Evolutionary conservation across 1,140 invertebrate species (phyloP).

Genomic region (Streblospio benedicti): DNA sequence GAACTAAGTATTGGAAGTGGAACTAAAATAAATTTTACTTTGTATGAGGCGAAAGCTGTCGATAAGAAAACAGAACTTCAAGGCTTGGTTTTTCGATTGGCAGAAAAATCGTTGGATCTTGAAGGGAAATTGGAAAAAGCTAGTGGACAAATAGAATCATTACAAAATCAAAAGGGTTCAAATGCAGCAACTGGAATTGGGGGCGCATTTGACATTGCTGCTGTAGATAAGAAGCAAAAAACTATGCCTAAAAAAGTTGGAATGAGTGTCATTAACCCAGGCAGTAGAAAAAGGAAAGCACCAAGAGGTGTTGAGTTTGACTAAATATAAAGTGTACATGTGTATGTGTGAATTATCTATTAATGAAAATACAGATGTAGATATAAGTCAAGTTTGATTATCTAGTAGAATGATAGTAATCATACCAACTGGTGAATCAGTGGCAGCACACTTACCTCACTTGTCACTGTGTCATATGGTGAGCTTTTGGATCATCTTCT

Average conservation of each 20-base stretch:
- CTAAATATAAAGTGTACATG: neutral
- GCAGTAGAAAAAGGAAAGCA: neutral
- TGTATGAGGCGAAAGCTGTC: neutral
- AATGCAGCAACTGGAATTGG: neutral
- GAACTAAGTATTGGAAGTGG: neutral
- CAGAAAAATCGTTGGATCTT: neutral
- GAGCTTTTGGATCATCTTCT: too few species aligned
- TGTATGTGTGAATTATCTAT: too few species aligned
- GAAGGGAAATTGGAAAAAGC: neutral
- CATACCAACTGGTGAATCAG: too few species aligned
- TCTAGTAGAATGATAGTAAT: too few species aligned
- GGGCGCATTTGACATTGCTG: neutral
- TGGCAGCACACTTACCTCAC: too few species aligned
- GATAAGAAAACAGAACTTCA: neutral
- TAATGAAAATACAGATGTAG: too few species aligned
- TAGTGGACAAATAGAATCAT: neutral
- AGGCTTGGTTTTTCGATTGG: neutral
- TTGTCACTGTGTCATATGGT: too few species aligned
- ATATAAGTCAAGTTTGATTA: too few species aligned
- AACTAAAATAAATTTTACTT: neutral
- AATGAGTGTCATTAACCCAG: neutral
- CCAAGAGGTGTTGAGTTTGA: neutral
- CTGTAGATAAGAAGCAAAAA: neutral
- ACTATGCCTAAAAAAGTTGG: neutral
- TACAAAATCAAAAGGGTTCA: neutral